Evolutionary conservation across 2,888 invertebrate genomes (phyloP).

Genomic region (Diarsia dahlii): DNA sequence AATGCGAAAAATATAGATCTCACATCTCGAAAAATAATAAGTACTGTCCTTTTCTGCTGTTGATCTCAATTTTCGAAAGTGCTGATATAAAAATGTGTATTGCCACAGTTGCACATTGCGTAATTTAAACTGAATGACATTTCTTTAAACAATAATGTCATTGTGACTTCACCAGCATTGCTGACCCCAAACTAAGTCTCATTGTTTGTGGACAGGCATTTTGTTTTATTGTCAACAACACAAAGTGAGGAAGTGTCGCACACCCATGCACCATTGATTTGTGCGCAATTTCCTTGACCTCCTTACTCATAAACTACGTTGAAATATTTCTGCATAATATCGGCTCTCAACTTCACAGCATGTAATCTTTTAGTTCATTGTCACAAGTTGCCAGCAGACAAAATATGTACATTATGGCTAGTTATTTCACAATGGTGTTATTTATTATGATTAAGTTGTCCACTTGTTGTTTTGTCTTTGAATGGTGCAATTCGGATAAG

Average conservation of each 20-base stretch:
- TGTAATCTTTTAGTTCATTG: conserved; percentile 51
- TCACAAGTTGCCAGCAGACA: conserved; percentile 42
- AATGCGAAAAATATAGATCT: conserved; percentile 1
- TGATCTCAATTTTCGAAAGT: conserved; percentile 1
- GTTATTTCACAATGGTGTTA: conserved; percentile 7
- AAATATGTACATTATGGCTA: conserved; percentile 26
- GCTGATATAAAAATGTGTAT: neutral
- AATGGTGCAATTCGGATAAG: neutral
- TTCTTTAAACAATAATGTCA: conserved; percentile 45
- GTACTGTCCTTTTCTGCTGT: neutral
- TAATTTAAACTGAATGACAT: conserved; percentile 38
- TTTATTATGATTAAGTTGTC: conserved; percentile 34
- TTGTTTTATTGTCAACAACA: conserved; percentile 77
- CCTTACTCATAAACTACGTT: conserved; percentile 47
- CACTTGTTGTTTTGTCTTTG: conserved; percentile 7
- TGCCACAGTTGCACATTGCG: conserved; percentile 23
- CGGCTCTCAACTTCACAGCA: conserved; percentile 20
- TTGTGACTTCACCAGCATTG: conserved; percentile 37
- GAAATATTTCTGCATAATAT: conserved; percentile 43
- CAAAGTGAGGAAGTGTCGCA: conserved; percentile 80
- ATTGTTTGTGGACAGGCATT: conserved; percentile 56
- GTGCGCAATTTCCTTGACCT: conserved; percentile 65
- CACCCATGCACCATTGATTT: conserved; percentile 70
- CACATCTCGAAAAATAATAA: conserved; percentile 7
- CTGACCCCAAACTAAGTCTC: conserved; percentile 57